Conservation (phyloP, 2,888 invertebrate genomes). For the Agriopis marginaria region DNA sequence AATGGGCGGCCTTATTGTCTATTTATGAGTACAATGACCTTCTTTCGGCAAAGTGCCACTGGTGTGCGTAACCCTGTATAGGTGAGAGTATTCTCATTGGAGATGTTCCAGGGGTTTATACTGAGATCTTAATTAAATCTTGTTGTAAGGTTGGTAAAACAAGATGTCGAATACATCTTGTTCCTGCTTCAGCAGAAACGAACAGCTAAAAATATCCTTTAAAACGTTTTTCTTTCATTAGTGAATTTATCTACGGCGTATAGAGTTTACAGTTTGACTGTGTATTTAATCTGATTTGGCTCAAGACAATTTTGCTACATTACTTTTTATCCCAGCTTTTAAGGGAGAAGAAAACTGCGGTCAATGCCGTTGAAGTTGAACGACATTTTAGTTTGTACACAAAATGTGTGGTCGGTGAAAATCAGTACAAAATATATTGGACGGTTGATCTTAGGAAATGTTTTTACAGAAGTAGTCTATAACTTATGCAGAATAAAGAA, state of each 20-base stretch:
- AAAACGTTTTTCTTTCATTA: slow-evolving; percentile 12
- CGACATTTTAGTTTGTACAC: background rate
- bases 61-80: background rate
- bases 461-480: no score
- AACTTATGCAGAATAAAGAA: no score
- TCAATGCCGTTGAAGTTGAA: slow-evolving; percentile 10
- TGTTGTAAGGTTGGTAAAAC: background rate
- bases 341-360: background rate
- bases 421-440: background rate
- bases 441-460: no score
- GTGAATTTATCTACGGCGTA: slow-evolving; percentile 1
- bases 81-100: slow-evolving; percentile 8
- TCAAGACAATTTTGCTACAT: background rate
- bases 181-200: background rate
- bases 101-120: slow-evolving; percentile 13
- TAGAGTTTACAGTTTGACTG: slow-evolving; percentile 1
- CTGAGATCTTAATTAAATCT: background rate
- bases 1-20: no score
- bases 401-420: background rate
- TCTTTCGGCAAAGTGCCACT: no score
- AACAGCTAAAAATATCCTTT: background rate
- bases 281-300: slow-evolving; percentile 8
- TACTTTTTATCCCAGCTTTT: background rate
- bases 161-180: no score
- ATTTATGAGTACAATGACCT: no score